phyloP scores from a whole-genome alignment of 2,113 vertebrate genomes.

The Coregonus clupeaformis region DNA sequence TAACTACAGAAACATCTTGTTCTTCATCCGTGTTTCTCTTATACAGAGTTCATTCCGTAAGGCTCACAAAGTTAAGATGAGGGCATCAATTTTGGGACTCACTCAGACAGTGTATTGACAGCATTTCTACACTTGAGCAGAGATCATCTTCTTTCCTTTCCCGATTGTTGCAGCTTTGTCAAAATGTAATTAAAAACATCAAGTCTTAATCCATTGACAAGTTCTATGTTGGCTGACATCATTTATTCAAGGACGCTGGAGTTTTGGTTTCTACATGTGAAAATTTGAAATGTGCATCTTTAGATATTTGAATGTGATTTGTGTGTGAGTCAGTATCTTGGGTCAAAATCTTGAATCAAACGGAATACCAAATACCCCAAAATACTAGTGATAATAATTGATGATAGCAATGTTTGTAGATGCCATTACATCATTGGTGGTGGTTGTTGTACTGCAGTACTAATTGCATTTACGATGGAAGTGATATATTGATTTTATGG shows the following conservation, averaged over 20 bases:
- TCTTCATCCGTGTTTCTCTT: neutral
- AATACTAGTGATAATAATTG: neutral
- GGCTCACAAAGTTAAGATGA: slow-evolving; percentile 11
- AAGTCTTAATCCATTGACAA: slow-evolving; percentile 51
- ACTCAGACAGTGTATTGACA: slow-evolving; percentile 11
- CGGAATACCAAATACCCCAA: neutral
- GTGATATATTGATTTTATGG: neutral
- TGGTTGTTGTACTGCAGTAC: neutral
- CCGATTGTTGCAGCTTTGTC: slow-evolving; percentile 35
- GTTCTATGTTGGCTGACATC: neutral
- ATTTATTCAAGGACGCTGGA: slow-evolving; percentile 31
- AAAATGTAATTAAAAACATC: slow-evolving; percentile 59
- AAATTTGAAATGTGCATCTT: neutral
- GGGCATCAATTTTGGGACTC: slow-evolving; percentile 19
- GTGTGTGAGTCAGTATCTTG: neutral
- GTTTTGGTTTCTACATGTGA: slow-evolving; percentile 7
- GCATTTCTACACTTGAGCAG: neutral
- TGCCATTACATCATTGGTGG: neutral
- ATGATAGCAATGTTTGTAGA: neutral
- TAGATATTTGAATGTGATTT: neutral
- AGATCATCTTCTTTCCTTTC: neutral
- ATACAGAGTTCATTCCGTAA: neutral
- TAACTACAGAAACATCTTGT: no score
- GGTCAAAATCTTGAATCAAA: neutral
- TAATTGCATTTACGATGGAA: neutral